Base-by-base conservation (phyloP, 2,888 invertebrate genomes). In the Mycalesis mineus region DNA sequence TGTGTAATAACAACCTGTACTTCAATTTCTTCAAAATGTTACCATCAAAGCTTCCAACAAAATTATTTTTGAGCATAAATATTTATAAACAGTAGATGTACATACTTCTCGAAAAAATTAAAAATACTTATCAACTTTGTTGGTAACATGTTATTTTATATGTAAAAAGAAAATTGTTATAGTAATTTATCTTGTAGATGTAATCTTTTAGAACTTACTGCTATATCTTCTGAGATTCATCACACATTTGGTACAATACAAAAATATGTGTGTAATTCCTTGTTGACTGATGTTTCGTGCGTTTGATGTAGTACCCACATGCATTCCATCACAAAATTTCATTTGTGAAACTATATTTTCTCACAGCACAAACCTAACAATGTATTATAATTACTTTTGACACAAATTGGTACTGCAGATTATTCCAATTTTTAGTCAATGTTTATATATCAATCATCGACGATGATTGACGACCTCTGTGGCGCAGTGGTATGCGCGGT, bases 301-400 rank as follows among this genome's bases (percentile, higher is more conserved):
- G 36, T 2, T 22, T 2, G 39, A 14, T 45, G 8, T 9, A 39
- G 29, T 45, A 54, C 45, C 47, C 47, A 47, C n/a, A 55, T 55
- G 55, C 55, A 55, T 55, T 55, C 55, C 55, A 47, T 47, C 40
- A 5, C 28, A 55, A 48, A 47, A 41, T n/a, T n/a, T 22, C 2
- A 22, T 22, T 22, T 22, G 22, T 22, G 22, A 22, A n/a, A n/a
- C n/a, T 22, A 22, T 5, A 22, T 22, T 4, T 22, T 4, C 5
- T 22, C 22, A 22, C 22, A 22, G 22, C 22, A 22, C 22, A 22
- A 22, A 22, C 22, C 22, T n/a, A 22, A 22, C 5, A 22, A 22
- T 22, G 22, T 22, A 22, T 4, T 4, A 22, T 4, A 2, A 22
- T 22, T 22, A 22, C n/a, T n/a, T n/a, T n/a, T 22, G 22, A 22